Evolutionary conservation across 2,888 invertebrate genomes (phyloP).

Genomic region (Monopis laevigella): DNA sequence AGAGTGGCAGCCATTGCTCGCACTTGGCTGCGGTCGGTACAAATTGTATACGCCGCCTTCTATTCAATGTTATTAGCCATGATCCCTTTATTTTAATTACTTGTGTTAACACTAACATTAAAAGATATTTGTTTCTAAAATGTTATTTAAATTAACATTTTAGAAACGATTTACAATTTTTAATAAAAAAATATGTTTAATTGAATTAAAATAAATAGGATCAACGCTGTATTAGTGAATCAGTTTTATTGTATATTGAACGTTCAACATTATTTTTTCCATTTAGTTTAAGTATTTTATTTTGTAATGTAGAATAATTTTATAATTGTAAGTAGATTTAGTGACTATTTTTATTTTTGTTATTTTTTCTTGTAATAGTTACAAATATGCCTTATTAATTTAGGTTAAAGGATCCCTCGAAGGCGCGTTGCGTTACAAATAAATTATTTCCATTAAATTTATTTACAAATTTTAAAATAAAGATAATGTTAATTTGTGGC

Average conservation of each 20-base stretch:
- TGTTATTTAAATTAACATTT: neutral
- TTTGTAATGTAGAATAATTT: constrained; percentile 36
- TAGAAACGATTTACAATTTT: neutral
- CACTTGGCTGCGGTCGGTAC: constrained; percentile 48
- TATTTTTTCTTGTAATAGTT: constrained; percentile 55
- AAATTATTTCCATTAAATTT: too few relatives aligned
- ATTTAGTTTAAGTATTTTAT: constrained; percentile 62
- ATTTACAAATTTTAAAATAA: too few relatives aligned
- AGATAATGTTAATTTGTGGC: constrained; percentile 25
- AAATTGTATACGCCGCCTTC: constrained; percentile 65
- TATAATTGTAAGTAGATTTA: constrained; percentile 25
- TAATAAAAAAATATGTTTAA: neutral
- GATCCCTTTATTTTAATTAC: constrained; percentile 27
- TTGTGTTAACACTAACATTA: neutral
- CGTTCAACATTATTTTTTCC: constrained; percentile 65
- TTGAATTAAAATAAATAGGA: neutral
- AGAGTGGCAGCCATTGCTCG: constrained; percentile 35
- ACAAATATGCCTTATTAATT: too few relatives aligned
- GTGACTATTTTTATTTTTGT: constrained; percentile 62
- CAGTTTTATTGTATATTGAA: constrained; percentile 52
- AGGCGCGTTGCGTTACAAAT: too few relatives aligned
- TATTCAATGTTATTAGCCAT: constrained; percentile 54
- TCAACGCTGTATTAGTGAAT: constrained; percentile 36
- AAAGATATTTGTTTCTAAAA: neutral
- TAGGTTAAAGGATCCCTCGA: too few relatives aligned